Evolutionary conservation across 2,797 vertebrate genomes (phyloP), one percentile per base, ranked within the genome.

Genomic region (Thripadectes ignobilis): DNA sequence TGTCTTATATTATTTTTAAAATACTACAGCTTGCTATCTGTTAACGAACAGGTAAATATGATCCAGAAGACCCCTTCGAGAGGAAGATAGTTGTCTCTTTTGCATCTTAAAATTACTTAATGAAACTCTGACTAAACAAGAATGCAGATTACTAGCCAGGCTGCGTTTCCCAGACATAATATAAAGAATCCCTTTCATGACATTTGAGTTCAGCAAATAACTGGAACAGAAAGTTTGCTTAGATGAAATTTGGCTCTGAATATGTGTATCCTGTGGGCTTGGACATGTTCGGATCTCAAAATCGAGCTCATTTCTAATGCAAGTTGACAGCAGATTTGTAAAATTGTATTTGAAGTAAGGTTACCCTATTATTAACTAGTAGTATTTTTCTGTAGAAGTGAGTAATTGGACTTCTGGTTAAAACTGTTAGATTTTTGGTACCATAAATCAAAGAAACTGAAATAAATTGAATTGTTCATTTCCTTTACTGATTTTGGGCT

Each of bases 311-410:
- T 73, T 69, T 85, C 39, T 71, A 57, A 71, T 41, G 19, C 43
- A 88, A 92, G 63, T 62, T 62, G 57, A 77, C 45, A 80, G 49
- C 69, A 83, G 43, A 74, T 58, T 48, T 93, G 82, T 89, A 51
- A 62, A 88, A 85, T 48, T 77, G 4, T 89, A n/a, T 89, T 93
- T 78, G 36, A 78, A 71, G 8, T 46, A n/a, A 62, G 9, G 38
- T 71, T 30, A 80, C 39, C 12, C 7, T 85, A 29, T 52, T 46
- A 78, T 92, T 92, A 96, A 92, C 92, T 96, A 90, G 84, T 48
- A 90, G 27, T 43, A 22, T 93, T 88, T 95, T 97, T 87, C 34
- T 91, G 54, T 58, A 88, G 71, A 95, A 95, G 22, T 32, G 93
- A 79, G 39, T 92, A 96, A 74, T 41, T 94, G 85, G 83, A 58